These are phyloP conservation scores for Steinernema khuongi DNA, from an alignment of 1,140 invertebrate species.

Conservation along the genomic window DNA sequence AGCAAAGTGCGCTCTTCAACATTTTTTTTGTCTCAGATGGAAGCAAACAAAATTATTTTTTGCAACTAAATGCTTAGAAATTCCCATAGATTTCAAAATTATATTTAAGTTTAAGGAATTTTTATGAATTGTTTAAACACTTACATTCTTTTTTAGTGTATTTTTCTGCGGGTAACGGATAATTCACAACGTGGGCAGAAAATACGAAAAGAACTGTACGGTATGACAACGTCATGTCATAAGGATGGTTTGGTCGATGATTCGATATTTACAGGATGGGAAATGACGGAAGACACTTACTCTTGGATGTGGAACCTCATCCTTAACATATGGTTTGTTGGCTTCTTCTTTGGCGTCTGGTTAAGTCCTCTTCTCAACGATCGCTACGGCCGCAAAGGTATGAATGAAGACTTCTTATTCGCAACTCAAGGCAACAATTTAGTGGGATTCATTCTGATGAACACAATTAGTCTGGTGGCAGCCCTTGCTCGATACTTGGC, in stretches of 20 bases:
- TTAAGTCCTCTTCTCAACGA: slow-evolving; percentile 44
- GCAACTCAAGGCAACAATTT: slow-evolving; percentile 16
- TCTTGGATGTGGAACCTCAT: slow-evolving; percentile 39
- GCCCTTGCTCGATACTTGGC: slow-evolving; percentile 27
- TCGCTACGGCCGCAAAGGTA: slow-evolving; percentile 41
- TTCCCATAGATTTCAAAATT: too few relatives aligned
- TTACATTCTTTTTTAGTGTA: too few relatives aligned
- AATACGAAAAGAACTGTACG: too few relatives aligned
- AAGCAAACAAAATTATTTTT: too few relatives aligned
- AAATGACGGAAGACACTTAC: slow-evolving; percentile 32
- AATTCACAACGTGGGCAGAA: too few relatives aligned
- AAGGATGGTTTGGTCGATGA: not conserved
- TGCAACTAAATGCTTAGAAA: too few relatives aligned
- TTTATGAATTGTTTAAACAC: too few relatives aligned
- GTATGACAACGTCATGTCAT: not conserved
- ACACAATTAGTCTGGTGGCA: slow-evolving; percentile 21
- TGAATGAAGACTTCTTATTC: slow-evolving; percentile 17
- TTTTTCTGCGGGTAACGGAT: too few relatives aligned
- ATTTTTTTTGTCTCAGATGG: too few relatives aligned
- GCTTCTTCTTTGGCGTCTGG: slow-evolving; percentile 38
- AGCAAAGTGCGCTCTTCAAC: too few relatives aligned
- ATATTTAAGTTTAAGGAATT: too few relatives aligned
- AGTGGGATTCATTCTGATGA: slow-evolving; percentile 30
- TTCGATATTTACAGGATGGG: slow-evolving; percentile 19
- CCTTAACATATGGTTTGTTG: slow-evolving; percentile 41